Evolutionary conservation across 2,888 invertebrate species (phyloP).

Genomic region (Boloria euphrosyne): DNA sequence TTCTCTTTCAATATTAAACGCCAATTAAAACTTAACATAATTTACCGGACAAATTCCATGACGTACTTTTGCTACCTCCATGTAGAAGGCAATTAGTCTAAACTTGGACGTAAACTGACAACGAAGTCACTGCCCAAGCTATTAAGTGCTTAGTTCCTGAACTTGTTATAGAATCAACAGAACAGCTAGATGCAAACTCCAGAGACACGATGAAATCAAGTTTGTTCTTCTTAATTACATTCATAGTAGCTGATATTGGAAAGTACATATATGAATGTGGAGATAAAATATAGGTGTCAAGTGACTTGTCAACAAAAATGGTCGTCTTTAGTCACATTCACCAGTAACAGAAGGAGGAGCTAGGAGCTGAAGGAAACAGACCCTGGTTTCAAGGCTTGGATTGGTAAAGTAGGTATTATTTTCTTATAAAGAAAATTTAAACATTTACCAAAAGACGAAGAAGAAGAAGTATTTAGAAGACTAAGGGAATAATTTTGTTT

Average conservation of each 20-base stretch:
- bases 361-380: too few relatives aligned
- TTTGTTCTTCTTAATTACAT: constrained; percentile 18
- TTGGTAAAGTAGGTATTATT: too few relatives aligned
- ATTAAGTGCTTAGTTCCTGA: constrained; percentile 32
- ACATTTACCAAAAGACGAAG: too few relatives aligned
- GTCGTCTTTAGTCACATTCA: too few relatives aligned
- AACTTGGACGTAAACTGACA: constrained; percentile 29
- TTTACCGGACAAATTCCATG: constrained; percentile 2
- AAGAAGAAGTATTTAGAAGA: too few relatives aligned
- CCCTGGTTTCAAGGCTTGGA: too few relatives aligned
- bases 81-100: constrained; percentile 29
- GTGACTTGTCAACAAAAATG: too few relatives aligned
- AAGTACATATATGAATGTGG: too few relatives aligned
- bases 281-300: too few relatives aligned
- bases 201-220: constrained; percentile 23
- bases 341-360: too few relatives aligned
- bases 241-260: neutral
- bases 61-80: constrained; percentile 12
- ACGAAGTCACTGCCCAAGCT: constrained; percentile 31
- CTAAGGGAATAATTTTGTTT: too few relatives aligned
- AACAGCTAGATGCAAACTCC: constrained; percentile 30
- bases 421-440: too few relatives aligned
- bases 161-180: constrained; percentile 34
- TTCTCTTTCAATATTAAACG: neutral
- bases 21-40: constrained; percentile 1